phyloP scores from a whole-genome alignment of 2,888 invertebrate genomes.

The Calameuta idolon region DNA sequence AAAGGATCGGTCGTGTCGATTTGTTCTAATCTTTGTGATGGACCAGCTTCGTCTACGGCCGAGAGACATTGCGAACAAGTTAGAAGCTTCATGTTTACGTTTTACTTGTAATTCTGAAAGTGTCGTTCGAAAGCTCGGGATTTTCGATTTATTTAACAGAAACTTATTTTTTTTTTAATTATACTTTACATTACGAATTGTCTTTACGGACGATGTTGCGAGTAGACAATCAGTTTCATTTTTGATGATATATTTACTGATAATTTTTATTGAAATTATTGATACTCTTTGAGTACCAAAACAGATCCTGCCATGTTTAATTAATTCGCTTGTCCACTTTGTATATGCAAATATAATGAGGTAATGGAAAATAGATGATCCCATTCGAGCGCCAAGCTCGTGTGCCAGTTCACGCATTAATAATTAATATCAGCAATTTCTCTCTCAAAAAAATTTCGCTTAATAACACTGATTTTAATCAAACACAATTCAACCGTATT shows the following conservation, averaged over 20 bases:
- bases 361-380: not conserved
- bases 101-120: not conserved
- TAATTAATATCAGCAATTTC: not conserved
- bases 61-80: constrained; percentile 51
- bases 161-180: not conserved
- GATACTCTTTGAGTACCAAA: not conserved
- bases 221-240: not conserved
- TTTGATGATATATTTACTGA: not conserved
- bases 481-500: not conserved
- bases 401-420: not conserved
- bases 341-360: not conserved
- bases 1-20: constrained; percentile 50
- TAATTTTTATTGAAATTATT: not conserved
- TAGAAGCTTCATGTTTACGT: constrained; percentile 48
- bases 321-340: not conserved
- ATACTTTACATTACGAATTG: not conserved
- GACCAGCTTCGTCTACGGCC: constrained; percentile 32
- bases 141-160: not conserved
- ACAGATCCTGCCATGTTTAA: not conserved
- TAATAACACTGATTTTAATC: not conserved
- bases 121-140: not conserved
- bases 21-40: constrained; percentile 22
- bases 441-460: not conserved
- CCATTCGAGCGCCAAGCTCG: not conserved
- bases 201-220: not conserved